These are phyloP conservation scores for Nipponia nippon DNA, from an alignment of 2,113 vertebrate species.

Conservation along the genomic window DNA sequence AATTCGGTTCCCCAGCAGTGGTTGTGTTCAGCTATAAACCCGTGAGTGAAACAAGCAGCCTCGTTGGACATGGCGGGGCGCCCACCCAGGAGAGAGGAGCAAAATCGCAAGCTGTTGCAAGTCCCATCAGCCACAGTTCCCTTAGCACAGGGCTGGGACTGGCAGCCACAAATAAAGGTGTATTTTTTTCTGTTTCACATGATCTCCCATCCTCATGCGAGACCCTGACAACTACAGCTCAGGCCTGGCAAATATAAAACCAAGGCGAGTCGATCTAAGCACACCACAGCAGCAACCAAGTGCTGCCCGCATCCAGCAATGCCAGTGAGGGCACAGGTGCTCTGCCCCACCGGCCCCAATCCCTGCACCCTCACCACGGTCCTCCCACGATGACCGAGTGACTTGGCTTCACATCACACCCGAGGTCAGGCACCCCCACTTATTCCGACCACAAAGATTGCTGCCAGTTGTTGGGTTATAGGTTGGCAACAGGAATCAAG, in stretches of 20 bases:
- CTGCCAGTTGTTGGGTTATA: neutral
- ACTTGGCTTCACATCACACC: neutral
- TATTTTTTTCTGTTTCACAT: fast-evolving
- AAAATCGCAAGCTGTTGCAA: neutral
- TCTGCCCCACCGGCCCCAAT: neutral
- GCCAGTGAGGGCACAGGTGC: neutral
- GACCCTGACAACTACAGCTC: fast-evolving
- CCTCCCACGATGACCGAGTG: neutral
- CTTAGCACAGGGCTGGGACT: neutral
- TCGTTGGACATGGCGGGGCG: fast-evolving
- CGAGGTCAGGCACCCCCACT: neutral
- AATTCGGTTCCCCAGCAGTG: neutral
- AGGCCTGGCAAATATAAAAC: neutral
- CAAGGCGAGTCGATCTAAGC: neutral
- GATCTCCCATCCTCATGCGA: fast-evolving
- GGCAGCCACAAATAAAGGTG: neutral
- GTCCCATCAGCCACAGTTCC: neutral
- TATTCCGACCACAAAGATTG: fast-evolving
- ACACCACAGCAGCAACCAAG: fast-evolving
- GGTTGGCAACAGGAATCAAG: neutral
- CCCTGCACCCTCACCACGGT: neutral
- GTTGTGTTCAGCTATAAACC: neutral
- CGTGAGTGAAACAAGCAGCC: neutral
- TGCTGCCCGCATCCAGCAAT: neutral
- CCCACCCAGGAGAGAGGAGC: neutral